Evolutionary conservation across 2,888 invertebrate genomes (phyloP).

Genomic region (Volucella zonaria): DNA sequence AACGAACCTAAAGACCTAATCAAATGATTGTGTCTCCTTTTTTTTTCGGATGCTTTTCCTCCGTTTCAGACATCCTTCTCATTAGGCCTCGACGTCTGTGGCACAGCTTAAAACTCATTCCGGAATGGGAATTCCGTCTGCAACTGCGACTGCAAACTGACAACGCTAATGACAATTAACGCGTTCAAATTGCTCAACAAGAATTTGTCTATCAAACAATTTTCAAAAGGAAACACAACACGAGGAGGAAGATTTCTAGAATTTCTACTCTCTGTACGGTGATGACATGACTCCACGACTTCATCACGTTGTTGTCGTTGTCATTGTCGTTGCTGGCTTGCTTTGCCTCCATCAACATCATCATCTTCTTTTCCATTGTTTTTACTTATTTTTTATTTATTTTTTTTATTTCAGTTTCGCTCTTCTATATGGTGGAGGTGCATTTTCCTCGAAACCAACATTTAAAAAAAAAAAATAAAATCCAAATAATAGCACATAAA

Average conservation of each 20-base stretch:
- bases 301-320: conserved; percentile 23
- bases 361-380: conserved; percentile 57
- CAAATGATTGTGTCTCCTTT: too few relatives aligned
- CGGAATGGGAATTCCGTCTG: conserved; percentile 55
- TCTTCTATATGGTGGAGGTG: conserved; percentile 28
- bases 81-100: conserved; percentile 15
- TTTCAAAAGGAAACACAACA: conserved; percentile 61
- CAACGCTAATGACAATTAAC: conserved; percentile 69
- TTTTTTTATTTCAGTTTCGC: conserved; percentile 19
- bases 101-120: conserved; percentile 8
- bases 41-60: neutral
- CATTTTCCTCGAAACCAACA: conserved; percentile 52
- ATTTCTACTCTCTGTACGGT: conserved; percentile 34
- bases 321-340: conserved; percentile 1
- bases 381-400: conserved; percentile 4
- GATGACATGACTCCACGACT: conserved; percentile 47
- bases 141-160: conserved; percentile 53
- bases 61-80: conserved; percentile 11
- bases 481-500: conserved; percentile 15
- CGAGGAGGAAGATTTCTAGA: conserved; percentile 48
- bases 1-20: too few relatives aligned
- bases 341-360: conserved; percentile 39
- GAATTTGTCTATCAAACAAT: conserved; percentile 72
- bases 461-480: conserved; percentile 8
- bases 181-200: conserved; percentile 70